These are phyloP conservation scores for Wiebesia pumilae DNA, from an alignment of 1,140 invertebrate genomes.

Conservation along the genomic window DNA sequence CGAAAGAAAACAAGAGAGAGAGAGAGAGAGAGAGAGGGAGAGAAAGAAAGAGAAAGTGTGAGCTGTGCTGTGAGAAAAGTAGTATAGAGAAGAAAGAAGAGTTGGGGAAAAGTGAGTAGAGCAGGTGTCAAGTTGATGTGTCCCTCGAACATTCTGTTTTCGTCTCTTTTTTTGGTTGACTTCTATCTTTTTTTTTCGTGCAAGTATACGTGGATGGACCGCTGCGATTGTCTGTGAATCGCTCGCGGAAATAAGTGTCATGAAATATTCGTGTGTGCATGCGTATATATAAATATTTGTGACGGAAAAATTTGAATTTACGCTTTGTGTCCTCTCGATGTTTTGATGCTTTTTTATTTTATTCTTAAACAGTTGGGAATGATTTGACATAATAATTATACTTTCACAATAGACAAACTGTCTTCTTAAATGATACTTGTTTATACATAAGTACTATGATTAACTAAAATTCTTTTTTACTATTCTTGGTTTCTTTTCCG, in stretches of 20 bases:
- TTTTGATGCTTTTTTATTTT: background rate
- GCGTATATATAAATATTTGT: constrained; percentile 11
- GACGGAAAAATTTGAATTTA: background rate
- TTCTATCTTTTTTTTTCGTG: constrained; percentile 20
- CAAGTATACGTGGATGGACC: background rate
- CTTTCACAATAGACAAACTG: background rate
- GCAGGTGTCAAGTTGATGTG: constrained; percentile 48
- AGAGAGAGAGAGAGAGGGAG: background rate
- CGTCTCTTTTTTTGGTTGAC: constrained; percentile 5
- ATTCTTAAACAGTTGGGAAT: background rate
- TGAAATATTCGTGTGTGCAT: constrained; percentile 17
- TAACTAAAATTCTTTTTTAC: background rate
- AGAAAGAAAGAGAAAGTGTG: constrained; percentile 12
- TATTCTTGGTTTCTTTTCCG: background rate
- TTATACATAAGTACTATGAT: background rate
- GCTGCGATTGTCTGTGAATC: background rate
- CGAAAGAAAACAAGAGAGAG: background rate
- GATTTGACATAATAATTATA: background rate
- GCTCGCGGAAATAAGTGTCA: constrained; percentile 10
- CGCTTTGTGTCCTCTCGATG: background rate
- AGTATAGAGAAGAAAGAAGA: constrained; percentile 38
- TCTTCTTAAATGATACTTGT: background rate
- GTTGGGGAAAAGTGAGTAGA: constrained; percentile 49
- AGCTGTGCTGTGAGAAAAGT: constrained; percentile 28
- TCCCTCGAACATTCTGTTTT: constrained; percentile 31